Conservation (phyloP, 2,888 invertebrate genomes). For the Mesorhabditis spiculigera region DNA sequence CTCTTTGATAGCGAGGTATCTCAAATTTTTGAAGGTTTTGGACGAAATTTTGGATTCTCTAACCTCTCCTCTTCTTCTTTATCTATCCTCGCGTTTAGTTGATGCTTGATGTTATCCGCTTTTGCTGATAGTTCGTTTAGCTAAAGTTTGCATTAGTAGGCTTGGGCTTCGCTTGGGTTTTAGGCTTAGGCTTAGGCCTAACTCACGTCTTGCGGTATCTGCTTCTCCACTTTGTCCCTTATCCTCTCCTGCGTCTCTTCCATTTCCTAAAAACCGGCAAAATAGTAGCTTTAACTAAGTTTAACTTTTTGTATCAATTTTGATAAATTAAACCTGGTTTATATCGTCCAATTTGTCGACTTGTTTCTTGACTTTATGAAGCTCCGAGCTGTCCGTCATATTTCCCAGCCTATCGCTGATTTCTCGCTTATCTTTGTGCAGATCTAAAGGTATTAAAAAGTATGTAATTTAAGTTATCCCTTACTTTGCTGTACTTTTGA, state of each 20-base stretch:
- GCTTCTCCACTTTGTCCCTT: conserved; percentile 54
- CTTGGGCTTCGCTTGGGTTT: no score
- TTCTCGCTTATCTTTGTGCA: conserved; percentile 33
- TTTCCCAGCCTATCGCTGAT: conserved; percentile 22
- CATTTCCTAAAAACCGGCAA: conserved; percentile 42
- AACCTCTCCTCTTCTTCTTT: conserved; percentile 56
- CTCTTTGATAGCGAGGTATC: conserved; percentile 54
- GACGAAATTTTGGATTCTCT: neutral
- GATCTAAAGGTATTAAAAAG: conserved; percentile 16
- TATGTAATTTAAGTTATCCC: neutral
- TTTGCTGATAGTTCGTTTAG: conserved; percentile 54
- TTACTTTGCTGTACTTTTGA: conserved; percentile 48
- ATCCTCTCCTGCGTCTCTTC: conserved; percentile 52
- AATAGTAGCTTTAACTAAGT: neutral
- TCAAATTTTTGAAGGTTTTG: conserved; percentile 15
- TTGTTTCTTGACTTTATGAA: conserved; percentile 28
- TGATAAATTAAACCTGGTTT: conserved; percentile 28
- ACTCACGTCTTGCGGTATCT: conserved; percentile 54
- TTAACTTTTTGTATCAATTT: neutral
- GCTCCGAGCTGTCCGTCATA: conserved; percentile 20
- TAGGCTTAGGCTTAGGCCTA: neutral
- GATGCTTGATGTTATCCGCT: conserved; percentile 54
- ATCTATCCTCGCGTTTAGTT: conserved; percentile 51
- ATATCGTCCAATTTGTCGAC: conserved; percentile 47
- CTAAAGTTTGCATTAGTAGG: conserved; percentile 19